Evolutionary conservation across 64 coral and sea anemone genomes (phyloP).

Genomic region (Acropora tenuis): DNA sequence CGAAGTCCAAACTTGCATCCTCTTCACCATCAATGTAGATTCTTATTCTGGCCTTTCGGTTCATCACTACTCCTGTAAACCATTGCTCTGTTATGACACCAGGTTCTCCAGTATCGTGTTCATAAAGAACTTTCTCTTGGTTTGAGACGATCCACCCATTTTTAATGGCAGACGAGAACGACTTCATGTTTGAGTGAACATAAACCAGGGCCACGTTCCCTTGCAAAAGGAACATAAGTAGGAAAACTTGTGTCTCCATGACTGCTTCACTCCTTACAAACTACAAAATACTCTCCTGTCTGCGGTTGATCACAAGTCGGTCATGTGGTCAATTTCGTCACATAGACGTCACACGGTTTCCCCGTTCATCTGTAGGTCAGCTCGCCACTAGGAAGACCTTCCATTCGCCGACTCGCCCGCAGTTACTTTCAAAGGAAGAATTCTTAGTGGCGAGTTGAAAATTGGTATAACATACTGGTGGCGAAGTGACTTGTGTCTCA

Average conservation of each 20-base stretch:
- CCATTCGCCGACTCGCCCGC: no score
- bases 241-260: neutral
- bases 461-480: no score
- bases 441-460: no score
- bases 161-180: conserved; percentile 31
- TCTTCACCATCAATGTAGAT: conserved; percentile 46
- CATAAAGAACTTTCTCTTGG: conserved; percentile 18
- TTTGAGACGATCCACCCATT: neutral
- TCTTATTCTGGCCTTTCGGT: conserved; percentile 35
- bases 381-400: no score
- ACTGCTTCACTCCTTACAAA: neutral
- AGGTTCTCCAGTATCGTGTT: conserved; percentile 21
- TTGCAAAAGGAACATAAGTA: neutral
- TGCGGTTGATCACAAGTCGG: no score
- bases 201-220: conserved; percentile 8
- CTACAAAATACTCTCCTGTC: no score
- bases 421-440: no score
- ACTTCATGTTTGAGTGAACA: neutral
- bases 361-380: no score
- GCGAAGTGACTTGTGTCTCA: no score
- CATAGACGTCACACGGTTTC: no score
- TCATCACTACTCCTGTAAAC: conserved; percentile 11
- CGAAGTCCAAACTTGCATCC: conserved; percentile 38
- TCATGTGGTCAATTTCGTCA: no score
- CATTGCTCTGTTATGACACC: conserved; percentile 51